Evolutionary conservation across 2,113 vertebrate species (phyloP).

Genomic region (Pangasianodon hypophthalmus): DNA sequence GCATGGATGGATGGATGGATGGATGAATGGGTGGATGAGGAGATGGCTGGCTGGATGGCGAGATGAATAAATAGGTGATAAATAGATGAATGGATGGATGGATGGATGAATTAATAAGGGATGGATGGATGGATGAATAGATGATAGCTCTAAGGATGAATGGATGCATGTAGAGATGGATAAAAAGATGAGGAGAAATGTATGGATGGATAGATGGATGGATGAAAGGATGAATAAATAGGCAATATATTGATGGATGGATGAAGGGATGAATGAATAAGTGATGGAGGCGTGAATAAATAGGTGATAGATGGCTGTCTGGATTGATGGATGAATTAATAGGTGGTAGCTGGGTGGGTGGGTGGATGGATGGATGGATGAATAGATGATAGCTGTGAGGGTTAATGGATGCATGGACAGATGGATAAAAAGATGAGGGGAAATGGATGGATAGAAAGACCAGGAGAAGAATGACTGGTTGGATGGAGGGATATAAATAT

Average conservation of each 20-base stretch:
- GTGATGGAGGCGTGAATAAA: background rate
- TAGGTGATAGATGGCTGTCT: background rate
- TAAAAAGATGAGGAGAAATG: too few species aligned
- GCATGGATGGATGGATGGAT: too few species aligned
- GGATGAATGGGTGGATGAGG: too few species aligned
- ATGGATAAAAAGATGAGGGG: background rate
- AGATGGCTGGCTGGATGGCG: too few species aligned
- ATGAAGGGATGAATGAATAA: too few species aligned
- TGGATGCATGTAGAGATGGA: too few species aligned
- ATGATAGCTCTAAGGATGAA: background rate
- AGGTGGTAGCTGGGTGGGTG: background rate
- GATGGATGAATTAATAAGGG: background rate
- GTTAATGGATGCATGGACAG: background rate
- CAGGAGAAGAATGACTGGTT: background rate
- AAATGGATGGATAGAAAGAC: background rate
- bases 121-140: background rate
- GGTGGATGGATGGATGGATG: background rate
- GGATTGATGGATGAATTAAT: too few species aligned
- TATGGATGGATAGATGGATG: too few species aligned
- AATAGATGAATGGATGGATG: background rate
- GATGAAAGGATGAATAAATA: background rate
- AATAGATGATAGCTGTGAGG: background rate
- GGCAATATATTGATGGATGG: background rate
- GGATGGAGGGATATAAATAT: background rate
- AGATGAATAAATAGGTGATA: too few species aligned